phyloP scores from a whole-genome alignment of 2,797 vertebrate species.

The Toxotes lorentzi region DNA sequence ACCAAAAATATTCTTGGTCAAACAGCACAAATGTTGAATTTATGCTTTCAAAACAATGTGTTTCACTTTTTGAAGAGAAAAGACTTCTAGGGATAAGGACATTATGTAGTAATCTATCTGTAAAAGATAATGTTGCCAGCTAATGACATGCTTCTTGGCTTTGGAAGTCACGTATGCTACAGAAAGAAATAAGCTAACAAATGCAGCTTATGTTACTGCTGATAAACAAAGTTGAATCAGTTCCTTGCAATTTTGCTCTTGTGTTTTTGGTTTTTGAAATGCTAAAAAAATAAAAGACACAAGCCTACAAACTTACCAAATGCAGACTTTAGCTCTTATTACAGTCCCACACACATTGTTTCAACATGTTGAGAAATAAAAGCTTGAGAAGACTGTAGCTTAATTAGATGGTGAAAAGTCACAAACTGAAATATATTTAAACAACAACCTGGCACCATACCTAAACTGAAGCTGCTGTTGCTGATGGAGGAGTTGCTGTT shows the following conservation, averaged over 20 bases:
- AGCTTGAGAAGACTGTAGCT: not conserved
- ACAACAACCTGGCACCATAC: constrained; percentile 77
- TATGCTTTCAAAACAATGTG: no score
- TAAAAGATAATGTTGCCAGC: no score
- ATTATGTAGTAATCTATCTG: not conserved
- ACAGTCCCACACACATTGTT: not conserved
- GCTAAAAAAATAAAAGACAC: not conserved
- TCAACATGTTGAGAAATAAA: constrained; percentile 5
- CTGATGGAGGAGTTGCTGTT: constrained; percentile 71
- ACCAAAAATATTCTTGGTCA: no score
- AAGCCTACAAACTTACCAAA: no score
- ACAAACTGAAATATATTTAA: not conserved
- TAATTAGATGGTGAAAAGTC: not conserved
- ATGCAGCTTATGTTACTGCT: not conserved
- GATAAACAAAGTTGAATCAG: not conserved
- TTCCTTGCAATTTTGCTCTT: not conserved
- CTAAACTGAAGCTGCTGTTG: constrained; percentile 81
- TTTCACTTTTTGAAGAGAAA: no score
- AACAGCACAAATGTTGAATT: no score
- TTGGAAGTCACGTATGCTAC: not conserved
- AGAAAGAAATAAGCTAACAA: no score
- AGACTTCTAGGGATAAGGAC: not conserved
- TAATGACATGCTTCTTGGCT: not conserved
- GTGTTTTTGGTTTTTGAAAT: no score
- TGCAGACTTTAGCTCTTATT: no score